Evolutionary conservation across 2,888 invertebrate genomes (phyloP), one percentile per base, ranked within the genome.

Genomic region (Drosophila fulvimacula): DNA sequence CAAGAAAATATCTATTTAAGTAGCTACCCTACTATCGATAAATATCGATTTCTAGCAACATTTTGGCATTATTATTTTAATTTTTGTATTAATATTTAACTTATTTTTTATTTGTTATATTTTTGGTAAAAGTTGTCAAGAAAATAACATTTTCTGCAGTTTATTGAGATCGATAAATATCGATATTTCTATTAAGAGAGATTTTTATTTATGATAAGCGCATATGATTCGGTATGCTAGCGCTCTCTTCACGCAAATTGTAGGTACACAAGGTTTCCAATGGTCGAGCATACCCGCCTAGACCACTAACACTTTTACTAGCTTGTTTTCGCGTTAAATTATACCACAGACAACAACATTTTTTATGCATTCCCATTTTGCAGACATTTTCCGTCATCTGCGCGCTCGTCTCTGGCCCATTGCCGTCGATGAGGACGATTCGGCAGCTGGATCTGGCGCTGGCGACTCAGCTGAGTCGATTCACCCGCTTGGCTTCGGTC

Each of bases 381-480:
- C 73, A 92, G 92, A 92, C 75, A 85, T 92, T 46, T 90, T 92
- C 87, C 90, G 90, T 62, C 91, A 91, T 58, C 88, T 93, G 27
- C 90, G 90, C 59, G 68, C 89, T 10, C 91, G 90, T 60, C 74
- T 90, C 49, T 92, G 89, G 89, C 87, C 88, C 55, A 39, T 66
- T n/a, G 36, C 61, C 44, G 68, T 24, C 39, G 63, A 24, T 32
- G 52, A 52, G 15, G 79, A 70, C 42, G 90, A 81, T 4, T 46
- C 63, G 15, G 69, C 11, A 5, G 27, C 48, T n/a, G 66, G 55
- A 15, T 51, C 71, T 19, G 73, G 51, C 10, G 51, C 55, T 21
- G 68, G 65, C 5, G 80, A 77, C 24, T 63, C 63, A 0, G 24
- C 42, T 6, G 82, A 71, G 21, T 65, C 76, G 27, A 75, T 79